A percentile compares a stretch with the other conserved stretches of the same genome.
phyloP scores from a whole-genome alignment of 2,113 vertebrate genomes.

The Pseudonaja textilis region DNA sequence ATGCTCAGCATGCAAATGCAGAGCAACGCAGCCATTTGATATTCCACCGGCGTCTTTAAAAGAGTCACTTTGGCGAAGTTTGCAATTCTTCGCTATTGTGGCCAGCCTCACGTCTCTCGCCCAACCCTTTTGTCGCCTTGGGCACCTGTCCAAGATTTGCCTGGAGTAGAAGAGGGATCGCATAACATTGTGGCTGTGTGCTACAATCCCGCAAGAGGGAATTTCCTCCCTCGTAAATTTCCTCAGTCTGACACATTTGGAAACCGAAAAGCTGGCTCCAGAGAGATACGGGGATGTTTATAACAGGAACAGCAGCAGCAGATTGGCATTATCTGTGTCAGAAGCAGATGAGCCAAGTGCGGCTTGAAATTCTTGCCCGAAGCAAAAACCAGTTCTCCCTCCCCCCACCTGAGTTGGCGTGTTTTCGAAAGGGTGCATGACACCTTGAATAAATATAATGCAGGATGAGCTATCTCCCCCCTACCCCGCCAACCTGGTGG shows the following conservation, averaged over 20 bases:
- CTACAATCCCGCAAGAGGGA: not conserved
- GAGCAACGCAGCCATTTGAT: not conserved
- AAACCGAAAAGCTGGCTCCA: not conserved
- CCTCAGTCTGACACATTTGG: slow-evolving; percentile 18
- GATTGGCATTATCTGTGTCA: not conserved
- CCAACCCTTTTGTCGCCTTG: not conserved
- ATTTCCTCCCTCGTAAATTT: slow-evolving; percentile 2
- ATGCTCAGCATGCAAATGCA: not conserved
- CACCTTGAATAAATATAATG: not conserved
- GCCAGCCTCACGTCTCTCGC: not conserved
- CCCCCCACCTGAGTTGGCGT: not conserved
- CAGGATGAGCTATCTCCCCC: not conserved
- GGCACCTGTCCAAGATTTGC: not conserved
- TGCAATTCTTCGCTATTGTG: not conserved
- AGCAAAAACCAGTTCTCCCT: not conserved
- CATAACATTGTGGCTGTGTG: not conserved
- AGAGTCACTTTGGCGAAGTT: not conserved
- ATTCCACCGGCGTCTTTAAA: not conserved
- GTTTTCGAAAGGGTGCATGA: not conserved
- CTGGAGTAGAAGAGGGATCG: not conserved
- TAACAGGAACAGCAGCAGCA: not conserved
- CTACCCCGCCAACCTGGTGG: not conserved
- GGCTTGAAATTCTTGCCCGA: not conserved
- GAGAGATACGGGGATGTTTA: not conserved
- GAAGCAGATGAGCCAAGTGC: not conserved